phyloP scores from a whole-genome alignment of 2,797 vertebrate species.

The Balearica regulorum region DNA sequence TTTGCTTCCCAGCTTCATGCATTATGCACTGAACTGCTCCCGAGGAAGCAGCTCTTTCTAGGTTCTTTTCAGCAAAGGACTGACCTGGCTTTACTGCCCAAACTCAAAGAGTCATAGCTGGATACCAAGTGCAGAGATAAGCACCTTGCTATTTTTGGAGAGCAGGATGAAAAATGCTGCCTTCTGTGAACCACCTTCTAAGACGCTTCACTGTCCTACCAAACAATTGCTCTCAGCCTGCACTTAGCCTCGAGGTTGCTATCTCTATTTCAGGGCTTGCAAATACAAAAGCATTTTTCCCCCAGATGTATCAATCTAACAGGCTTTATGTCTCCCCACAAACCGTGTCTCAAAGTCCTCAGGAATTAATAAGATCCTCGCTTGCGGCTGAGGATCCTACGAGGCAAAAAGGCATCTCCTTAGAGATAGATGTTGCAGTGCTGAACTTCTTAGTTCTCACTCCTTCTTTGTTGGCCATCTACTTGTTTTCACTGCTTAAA shows the following conservation, averaged over 20 bases:
- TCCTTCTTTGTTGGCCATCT: background rate
- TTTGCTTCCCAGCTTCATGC: background rate
- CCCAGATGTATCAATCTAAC: background rate
- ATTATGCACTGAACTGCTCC: background rate
- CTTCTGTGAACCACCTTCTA: background rate
- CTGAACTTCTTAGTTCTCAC: background rate
- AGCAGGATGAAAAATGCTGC: background rate
- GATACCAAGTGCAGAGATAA: background rate
- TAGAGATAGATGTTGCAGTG: background rate
- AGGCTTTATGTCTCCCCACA: background rate
- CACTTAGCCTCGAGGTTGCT: background rate
- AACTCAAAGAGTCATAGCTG: background rate
- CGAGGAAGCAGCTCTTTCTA: background rate
- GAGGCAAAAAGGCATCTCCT: background rate
- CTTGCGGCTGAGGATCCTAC: background rate
- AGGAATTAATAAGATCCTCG: background rate
- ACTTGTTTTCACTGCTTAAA: background rate
- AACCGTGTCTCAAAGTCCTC: background rate
- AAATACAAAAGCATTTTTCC: background rate
- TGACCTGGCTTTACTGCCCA: background rate
- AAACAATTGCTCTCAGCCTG: background rate
- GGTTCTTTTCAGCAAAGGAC: background rate
- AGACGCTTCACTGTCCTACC: background rate
- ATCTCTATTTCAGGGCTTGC: background rate
- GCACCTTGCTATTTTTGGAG: background rate